Base-by-base conservation (phyloP, 2,797 vertebrate genomes). In the Phalloptychus januarius region DNA sequence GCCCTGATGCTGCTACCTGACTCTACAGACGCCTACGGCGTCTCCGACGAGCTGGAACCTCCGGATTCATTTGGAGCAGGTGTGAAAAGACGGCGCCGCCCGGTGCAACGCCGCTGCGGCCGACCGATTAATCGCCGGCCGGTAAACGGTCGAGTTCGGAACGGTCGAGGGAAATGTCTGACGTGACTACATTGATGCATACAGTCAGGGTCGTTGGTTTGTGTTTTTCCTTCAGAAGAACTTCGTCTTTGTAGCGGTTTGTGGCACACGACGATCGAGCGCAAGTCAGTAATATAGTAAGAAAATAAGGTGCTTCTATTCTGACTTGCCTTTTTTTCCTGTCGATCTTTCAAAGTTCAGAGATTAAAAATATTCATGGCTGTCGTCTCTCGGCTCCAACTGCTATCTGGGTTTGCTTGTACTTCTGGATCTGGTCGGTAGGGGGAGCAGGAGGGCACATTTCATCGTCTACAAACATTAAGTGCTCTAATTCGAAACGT, bases 241-340 rank as follows among this genome's bases (percentile, higher is more conserved):
- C 85, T 86, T 89, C 79, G 80, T 81, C 81, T 77, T 88, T 91
- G 91, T 93, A 86, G 83, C 90, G 91, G 93, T 79, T 56, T 93
- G 94, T 94, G 93, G 94, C 93, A 91, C 92, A 86, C n/a, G 76
- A 85, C n/a, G 77, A 28, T 56, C 25, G 92, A 93, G 91, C 86
- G 86, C 89, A 91, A 92, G 91, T 94, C 90, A 89, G 93, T 86
- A 90, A 94, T 89, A 86, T 87, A 85, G 84, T 94, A 90, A 94
- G 91, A 95, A 95, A 95, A 95, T 96, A 96, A 96, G 95, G 95
- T 96, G 95, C 95, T 95, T 96, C 88, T 91, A 91, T 56, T 92
- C 85, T 92, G 93, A 94, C 92, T 93, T 93, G 92, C 88, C 91
- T 92, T 67, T 77, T 79, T 83, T 20, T 72, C 77, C 76, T 77